These are phyloP conservation scores for Masnerella sp. DNA, from an alignment of 2,888 invertebrate species.

Conservation along the genomic window DNA sequence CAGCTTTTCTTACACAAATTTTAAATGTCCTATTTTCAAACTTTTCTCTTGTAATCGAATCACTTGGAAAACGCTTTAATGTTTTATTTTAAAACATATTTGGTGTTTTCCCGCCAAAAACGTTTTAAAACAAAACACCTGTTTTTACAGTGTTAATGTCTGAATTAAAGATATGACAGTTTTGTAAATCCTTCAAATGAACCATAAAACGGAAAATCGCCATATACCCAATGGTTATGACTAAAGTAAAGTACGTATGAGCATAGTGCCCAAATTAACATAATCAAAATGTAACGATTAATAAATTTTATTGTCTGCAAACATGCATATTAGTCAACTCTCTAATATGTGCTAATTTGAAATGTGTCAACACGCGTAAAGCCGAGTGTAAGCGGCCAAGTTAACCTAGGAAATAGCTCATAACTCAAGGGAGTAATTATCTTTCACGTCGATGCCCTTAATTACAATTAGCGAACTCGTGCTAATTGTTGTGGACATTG, in stretches of 20 bases:
- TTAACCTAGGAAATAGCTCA: conserved; percentile 50
- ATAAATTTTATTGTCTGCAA: background rate
- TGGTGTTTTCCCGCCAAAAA: too few species aligned
- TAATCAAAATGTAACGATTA: background rate
- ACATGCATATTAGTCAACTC: conserved; percentile 2
- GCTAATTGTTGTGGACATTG: conserved; percentile 60
- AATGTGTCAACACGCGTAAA: conserved; percentile 50
- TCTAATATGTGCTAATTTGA: conserved; percentile 45
- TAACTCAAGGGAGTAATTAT: conserved; percentile 60
- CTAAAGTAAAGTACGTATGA: too few species aligned
- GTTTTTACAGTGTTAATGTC: too few species aligned
- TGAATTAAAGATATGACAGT: too few species aligned
- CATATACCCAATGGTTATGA: too few species aligned
- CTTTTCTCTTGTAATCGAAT: background rate
- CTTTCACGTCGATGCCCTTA: conserved; percentile 57
- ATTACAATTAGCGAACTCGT: conserved; percentile 55
- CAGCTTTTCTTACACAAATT: background rate
- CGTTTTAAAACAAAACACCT: too few species aligned
- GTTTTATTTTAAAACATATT: too few species aligned
- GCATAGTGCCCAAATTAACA: too few species aligned
- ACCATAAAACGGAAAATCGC: too few species aligned
- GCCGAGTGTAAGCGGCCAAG: conserved; percentile 34
- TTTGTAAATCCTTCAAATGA: too few species aligned
- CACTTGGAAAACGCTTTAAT: too few species aligned
- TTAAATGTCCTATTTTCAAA: too few species aligned